These are phyloP conservation scores for Hydropsyche tenuis DNA, from an alignment of 1,140 invertebrate genomes.

Conservation along the genomic window DNA sequence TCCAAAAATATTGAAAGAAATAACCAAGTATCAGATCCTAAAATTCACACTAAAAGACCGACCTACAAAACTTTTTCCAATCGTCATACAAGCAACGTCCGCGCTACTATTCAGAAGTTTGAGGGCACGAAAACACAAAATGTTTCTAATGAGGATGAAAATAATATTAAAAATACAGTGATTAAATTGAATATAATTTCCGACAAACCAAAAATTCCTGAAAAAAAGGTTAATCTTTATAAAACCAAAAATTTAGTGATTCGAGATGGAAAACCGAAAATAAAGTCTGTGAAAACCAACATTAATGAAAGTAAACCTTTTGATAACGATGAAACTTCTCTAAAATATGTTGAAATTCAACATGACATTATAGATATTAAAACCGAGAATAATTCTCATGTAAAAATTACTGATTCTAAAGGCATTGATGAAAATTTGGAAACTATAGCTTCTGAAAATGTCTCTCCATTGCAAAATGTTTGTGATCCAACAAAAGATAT, in stretches of 20 bases:
- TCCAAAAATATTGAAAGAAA: not conserved
- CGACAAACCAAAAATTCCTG: slow-evolving; percentile 61
- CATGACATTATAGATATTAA: too few species aligned
- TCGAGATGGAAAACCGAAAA: slow-evolving; percentile 61
- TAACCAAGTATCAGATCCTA: not conserved
- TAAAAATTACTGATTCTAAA: too few species aligned
- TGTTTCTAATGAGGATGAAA: slow-evolving; percentile 49
- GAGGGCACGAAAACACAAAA: slow-evolving; percentile 40
- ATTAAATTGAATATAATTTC: slow-evolving; percentile 57
- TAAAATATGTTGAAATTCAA: too few species aligned
- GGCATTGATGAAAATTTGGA: too few species aligned
- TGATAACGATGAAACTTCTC: not conserved
- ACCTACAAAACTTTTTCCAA: slow-evolving; percentile 43
- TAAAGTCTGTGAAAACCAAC: slow-evolving; percentile 55
- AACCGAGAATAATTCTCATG: too few species aligned
- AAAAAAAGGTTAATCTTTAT: slow-evolving; percentile 60
- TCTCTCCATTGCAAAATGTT: too few species aligned
- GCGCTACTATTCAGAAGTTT: slow-evolving; percentile 46
- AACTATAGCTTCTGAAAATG: too few species aligned
- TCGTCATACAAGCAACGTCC: slow-evolving; percentile 38
- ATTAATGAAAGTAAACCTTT: slow-evolving; percentile 16
- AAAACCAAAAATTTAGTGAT: slow-evolving; percentile 61
- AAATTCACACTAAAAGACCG: slow-evolving; percentile 40
- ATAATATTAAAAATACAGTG: slow-evolving; percentile 58
- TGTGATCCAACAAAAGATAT: too few species aligned